These are phyloP conservation scores for Piprites chloris DNA, from an alignment of 2,113 vertebrate genomes.

Conservation along the genomic window DNA sequence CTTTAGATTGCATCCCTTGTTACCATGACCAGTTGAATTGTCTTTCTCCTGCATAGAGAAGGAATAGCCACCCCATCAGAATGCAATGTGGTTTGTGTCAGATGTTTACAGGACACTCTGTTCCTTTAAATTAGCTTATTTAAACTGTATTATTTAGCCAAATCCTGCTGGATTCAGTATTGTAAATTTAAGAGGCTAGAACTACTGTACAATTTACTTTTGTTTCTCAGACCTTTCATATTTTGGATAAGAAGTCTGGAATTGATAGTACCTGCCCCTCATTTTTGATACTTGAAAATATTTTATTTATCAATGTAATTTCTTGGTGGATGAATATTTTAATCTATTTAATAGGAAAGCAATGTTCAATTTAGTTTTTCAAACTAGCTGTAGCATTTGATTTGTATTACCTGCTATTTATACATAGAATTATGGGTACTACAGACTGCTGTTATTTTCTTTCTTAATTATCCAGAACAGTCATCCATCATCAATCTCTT, in stretches of 20 bases:
- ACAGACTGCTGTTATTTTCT: not conserved
- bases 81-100: constrained; percentile 29
- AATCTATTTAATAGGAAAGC: constrained; percentile 46
- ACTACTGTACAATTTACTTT: constrained; percentile 8
- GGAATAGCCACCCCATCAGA: not conserved
- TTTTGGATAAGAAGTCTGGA: not conserved
- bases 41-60: constrained; percentile 20
- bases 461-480: not conserved
- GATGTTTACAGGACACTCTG: constrained; percentile 59
- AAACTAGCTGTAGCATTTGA: constrained; percentile 22
- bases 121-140: constrained; percentile 59
- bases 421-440: constrained; percentile 27
- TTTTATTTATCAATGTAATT: constrained; percentile 44
- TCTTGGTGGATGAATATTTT: constrained; percentile 29
- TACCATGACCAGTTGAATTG: not conserved
- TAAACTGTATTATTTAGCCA: constrained; percentile 52
- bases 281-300: constrained; percentile 22
- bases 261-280: not conserved
- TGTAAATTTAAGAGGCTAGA: constrained; percentile 47
- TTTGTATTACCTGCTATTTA: constrained; percentile 28
- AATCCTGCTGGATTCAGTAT: constrained; percentile 55
- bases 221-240: constrained; percentile 1
- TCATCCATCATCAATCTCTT: not conserved
- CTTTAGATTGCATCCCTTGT: constrained; percentile 31
- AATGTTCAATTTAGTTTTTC: constrained; percentile 2